Conservation (phyloP, 2,888 invertebrate genomes). For the Lepidonotus clava region DNA sequence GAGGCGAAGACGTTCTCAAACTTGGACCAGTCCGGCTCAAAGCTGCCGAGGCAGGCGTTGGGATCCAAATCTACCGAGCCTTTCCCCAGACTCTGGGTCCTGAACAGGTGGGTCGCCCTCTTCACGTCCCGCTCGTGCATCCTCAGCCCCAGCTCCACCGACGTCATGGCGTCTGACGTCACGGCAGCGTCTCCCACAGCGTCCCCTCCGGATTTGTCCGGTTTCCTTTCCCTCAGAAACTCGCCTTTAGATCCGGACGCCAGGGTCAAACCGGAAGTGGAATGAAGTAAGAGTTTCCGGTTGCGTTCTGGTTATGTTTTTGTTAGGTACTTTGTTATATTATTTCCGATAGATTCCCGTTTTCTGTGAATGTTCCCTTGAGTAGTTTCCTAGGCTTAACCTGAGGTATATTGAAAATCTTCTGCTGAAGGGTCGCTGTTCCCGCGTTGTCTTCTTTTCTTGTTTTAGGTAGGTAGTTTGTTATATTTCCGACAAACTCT, state of each 20-base stretch:
- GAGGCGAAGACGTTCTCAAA: conserved; percentile 72
- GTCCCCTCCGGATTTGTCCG: not conserved
- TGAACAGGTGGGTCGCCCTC: conserved; percentile 58
- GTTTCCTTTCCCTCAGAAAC: not conserved
- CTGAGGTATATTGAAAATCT: too few relatives aligned
- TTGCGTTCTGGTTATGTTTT: too few relatives aligned
- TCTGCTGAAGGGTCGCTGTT: too few relatives aligned
- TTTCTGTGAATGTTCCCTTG: too few relatives aligned
- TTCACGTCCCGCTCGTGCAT: conserved; percentile 62
- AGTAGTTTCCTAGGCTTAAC: too few relatives aligned
- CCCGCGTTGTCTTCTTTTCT: too few relatives aligned
- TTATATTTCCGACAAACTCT: too few relatives aligned
- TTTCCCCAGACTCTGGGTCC: conserved; percentile 57
- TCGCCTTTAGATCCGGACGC: not conserved
- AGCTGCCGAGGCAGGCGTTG: conserved; percentile 55
- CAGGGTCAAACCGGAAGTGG: too few relatives aligned
- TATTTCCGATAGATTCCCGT: too few relatives aligned
- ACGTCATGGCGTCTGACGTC: not conserved
- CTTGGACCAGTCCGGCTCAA: conserved; percentile 72
- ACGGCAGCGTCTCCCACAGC: not conserved
- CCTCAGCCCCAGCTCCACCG: conserved; percentile 44
- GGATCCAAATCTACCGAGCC: conserved; percentile 17
- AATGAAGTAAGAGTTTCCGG: too few relatives aligned
- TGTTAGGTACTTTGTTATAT: too few relatives aligned
- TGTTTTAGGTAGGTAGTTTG: too few relatives aligned